phyloP scores from a whole-genome alignment of 2,888 invertebrate species.

The Leptothorax acervorum region DNA sequence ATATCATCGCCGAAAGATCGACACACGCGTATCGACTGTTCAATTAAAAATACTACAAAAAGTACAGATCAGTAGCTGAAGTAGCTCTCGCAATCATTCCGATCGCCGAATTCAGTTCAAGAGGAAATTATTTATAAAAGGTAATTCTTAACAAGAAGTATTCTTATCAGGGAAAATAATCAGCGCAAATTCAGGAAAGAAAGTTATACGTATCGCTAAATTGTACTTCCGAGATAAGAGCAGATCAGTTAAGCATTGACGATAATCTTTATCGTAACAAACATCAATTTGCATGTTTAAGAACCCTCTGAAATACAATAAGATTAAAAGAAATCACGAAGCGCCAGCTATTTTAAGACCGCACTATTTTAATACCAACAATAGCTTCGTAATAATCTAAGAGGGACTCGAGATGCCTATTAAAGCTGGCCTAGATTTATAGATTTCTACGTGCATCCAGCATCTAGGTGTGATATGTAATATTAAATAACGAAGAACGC shows the following conservation, averaged over 20 bases:
- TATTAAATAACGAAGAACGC: conserved; percentile 62
- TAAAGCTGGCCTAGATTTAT: conserved; percentile 73
- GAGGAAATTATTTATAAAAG: conserved; percentile 13
- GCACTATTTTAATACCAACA: conserved; percentile 25
- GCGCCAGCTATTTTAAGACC: conserved; percentile 29
- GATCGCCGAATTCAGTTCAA: conserved; percentile 43
- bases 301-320: conserved; percentile 36
- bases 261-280: conserved; percentile 26
- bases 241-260: neutral
- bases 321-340: conserved; percentile 21
- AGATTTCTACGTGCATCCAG: conserved; percentile 71
- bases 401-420: conserved; percentile 67
- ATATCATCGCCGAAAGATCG: conserved; percentile 39
- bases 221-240: conserved; percentile 15
- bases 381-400: conserved; percentile 24
- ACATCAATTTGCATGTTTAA: conserved; percentile 27
- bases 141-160: conserved; percentile 1
- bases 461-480: conserved; percentile 76
- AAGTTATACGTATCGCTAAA: conserved; percentile 21
- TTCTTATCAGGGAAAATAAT: conserved; percentile 27
- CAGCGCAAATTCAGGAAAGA: conserved; percentile 1
- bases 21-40: neutral
- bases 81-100: conserved; percentile 18
- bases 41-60: conserved; percentile 10
- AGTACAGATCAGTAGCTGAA: conserved; percentile 1